Conservation (phyloP, 1,140 invertebrate species). For the Magallana angulata region DNA sequence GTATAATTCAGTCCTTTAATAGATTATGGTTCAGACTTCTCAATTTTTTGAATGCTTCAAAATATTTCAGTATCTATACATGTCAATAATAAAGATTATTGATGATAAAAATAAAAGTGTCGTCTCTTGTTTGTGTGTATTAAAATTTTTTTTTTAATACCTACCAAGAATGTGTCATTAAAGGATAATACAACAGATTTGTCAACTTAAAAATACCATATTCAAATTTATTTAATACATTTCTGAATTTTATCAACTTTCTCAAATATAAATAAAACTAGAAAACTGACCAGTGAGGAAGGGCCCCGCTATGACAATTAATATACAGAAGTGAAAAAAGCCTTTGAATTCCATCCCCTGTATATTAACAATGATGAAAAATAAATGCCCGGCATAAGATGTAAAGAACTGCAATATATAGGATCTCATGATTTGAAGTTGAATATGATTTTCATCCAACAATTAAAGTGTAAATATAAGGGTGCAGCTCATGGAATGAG, state of each 20-base stretch:
- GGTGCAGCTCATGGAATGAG: no score
- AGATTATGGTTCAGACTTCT: not conserved
- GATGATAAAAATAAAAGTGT: constrained; percentile 3
- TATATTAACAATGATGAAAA: no score
- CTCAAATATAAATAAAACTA: not conserved
- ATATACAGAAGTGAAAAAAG: no score
- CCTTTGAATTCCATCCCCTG: no score
- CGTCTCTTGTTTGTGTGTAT: not conserved
- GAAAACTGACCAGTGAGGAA: no score
- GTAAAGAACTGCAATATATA: no score
- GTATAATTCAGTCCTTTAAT: not conserved
- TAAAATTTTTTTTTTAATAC: not conserved
- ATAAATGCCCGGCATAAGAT: no score
- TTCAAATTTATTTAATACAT: not conserved
- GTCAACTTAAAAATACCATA: not conserved
- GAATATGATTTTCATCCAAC: no score
- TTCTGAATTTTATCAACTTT: not conserved
- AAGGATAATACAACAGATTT: not conserved
- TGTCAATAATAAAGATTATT: constrained; percentile 26
- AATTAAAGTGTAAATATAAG: no score
- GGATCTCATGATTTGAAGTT: no score
- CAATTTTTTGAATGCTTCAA: constrained; percentile 1
- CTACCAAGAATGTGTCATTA: not conserved
- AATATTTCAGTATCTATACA: constrained; percentile 24
- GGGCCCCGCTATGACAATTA: no score